phyloP scores from a whole-genome alignment of 2,888 invertebrate genomes.

The Tiliacea aurago region DNA sequence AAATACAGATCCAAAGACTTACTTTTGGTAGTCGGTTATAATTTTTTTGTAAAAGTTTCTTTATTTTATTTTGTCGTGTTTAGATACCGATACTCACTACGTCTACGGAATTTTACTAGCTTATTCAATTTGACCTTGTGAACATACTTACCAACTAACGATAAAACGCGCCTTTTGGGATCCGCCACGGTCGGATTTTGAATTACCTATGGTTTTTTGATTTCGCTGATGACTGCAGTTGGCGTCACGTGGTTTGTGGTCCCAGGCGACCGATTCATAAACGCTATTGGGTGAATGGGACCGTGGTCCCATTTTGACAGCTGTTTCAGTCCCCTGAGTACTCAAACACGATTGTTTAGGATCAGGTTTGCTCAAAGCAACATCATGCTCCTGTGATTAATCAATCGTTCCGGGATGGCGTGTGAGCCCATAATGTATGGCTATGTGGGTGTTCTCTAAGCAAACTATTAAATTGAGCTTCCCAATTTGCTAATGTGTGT shows the following conservation, averaged over 20 bases:
- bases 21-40: no score
- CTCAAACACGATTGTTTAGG: not conserved
- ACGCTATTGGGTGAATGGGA: not conserved
- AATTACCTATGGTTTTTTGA: no score
- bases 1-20: no score
- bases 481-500: constrained; percentile 42
- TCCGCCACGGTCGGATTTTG: no score
- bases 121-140: no score
- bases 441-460: constrained; percentile 13
- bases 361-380: not conserved
- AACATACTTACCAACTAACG: no score
- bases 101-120: no score
- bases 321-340: not conserved
- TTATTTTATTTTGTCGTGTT: no score
- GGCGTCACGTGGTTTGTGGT: not conserved
- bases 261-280: not conserved
- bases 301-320: not conserved
- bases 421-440: constrained; percentile 15
- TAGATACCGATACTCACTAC: no score
- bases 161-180: no score
- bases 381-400: constrained; percentile 13
- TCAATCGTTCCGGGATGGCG: not conserved
- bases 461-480: not conserved
- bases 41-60: no score
- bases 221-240: not conserved